phyloP scores from a whole-genome alignment of 2,797 vertebrate genomes.

The Lagocephalus sceleratus region DNA sequence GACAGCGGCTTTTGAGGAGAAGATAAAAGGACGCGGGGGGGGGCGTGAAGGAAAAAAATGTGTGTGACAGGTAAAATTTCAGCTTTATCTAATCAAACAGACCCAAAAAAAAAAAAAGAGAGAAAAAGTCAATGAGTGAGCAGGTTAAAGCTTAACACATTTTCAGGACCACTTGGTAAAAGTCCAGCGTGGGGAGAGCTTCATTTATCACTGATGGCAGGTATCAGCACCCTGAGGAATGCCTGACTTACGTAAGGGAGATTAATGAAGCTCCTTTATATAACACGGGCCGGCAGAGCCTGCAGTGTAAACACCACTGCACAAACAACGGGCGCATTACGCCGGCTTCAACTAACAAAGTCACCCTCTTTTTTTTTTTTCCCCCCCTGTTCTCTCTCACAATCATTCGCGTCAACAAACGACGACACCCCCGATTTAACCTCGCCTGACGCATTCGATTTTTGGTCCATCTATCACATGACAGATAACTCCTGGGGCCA shows the following conservation, averaged over 20 bases:
- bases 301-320: slow-evolving; percentile 49
- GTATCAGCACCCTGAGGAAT: slow-evolving; percentile 60
- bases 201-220: slow-evolving; percentile 36
- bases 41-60: too few species aligned
- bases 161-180: background rate
- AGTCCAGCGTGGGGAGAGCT: slow-evolving; percentile 6
- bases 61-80: slow-evolving; percentile 8
- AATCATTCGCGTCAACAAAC: too few species aligned
- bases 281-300: slow-evolving; percentile 27
- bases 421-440: too few species aligned
- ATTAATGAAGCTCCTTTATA: slow-evolving; percentile 60
- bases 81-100: background rate
- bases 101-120: too few species aligned
- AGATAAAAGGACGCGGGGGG: too few species aligned
- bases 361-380: too few species aligned
- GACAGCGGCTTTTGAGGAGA: too few species aligned
- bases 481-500: too few species aligned
- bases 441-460: too few species aligned
- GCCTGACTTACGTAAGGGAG: slow-evolving; percentile 52
- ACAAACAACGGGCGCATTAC: slow-evolving; percentile 46
- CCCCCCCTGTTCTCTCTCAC: too few species aligned
- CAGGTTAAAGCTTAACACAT: background rate
- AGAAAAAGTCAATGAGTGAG: slow-evolving; percentile 4
- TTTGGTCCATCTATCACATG: too few species aligned
- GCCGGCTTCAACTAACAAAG: background rate